Conservation (phyloP, 2,797 vertebrate species). For the Urophycis tenuis region DNA sequence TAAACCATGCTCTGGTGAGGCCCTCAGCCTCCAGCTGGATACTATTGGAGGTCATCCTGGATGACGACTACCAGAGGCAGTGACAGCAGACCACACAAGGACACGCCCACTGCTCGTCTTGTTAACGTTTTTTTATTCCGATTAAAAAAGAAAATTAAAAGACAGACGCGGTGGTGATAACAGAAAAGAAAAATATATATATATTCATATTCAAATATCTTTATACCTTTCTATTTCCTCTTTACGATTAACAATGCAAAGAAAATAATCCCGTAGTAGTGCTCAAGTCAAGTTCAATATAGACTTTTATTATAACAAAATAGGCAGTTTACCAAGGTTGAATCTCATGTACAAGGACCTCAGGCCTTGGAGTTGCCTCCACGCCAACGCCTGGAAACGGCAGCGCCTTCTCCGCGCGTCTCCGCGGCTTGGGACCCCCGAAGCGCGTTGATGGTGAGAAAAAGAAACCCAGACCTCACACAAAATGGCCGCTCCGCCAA, state of each 20-base stretch:
- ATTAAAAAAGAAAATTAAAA: slow-evolving; percentile 76
- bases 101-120: slow-evolving; percentile 41
- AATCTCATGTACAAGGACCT: slow-evolving; percentile 76
- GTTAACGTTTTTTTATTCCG: slow-evolving; percentile 75
- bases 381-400: slow-evolving; percentile 60
- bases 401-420: slow-evolving; percentile 45
- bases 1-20: background rate
- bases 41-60: too few relatives aligned
- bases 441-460: background rate
- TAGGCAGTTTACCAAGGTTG: slow-evolving; percentile 97
- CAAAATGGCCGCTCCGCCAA: background rate
- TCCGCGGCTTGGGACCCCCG: too few relatives aligned
- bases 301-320: slow-evolving; percentile 98
- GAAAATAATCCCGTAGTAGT: slow-evolving; percentile 91
- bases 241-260: slow-evolving; percentile 81
- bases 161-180: slow-evolving; percentile 78
- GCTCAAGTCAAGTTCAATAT: slow-evolving; percentile 93
- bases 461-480: background rate
- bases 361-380: too few relatives aligned
- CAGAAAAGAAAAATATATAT: slow-evolving; percentile 78
- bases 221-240: slow-evolving; percentile 69
- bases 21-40: too few relatives aligned
- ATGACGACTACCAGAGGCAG: too few relatives aligned
- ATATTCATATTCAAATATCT: slow-evolving; percentile 70
- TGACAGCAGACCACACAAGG: background rate